Evolutionary conservation across 2,888 invertebrate genomes (phyloP).

Genomic region (Drosophila histrio): DNA sequence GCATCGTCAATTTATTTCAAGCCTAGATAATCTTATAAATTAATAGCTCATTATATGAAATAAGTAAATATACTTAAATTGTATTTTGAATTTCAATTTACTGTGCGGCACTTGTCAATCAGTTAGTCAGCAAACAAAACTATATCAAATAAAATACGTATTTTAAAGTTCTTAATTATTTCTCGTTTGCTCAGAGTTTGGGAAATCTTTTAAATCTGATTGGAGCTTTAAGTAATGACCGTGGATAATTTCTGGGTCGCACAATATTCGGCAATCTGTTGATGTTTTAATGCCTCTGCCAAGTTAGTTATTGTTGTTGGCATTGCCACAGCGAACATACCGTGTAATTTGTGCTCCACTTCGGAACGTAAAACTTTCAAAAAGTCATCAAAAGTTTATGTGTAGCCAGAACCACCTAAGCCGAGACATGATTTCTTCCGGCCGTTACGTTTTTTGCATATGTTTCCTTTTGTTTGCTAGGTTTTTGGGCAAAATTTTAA

Average conservation of each 20-base stretch:
- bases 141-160: not conserved
- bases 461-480: slow-evolving; percentile 17
- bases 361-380: slow-evolving; percentile 67
- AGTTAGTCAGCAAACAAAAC: not conserved
- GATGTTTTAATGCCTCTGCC: slow-evolving; percentile 34
- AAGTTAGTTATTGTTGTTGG: slow-evolving; percentile 27
- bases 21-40: too few relatives aligned
- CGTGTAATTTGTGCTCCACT: slow-evolving; percentile 67
- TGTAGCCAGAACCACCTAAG: slow-evolving; percentile 61
- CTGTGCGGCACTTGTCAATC: too few relatives aligned
- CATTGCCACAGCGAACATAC: slow-evolving; percentile 30
- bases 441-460: slow-evolving; percentile 43
- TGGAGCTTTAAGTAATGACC: slow-evolving; percentile 33
- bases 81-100: too few relatives aligned
- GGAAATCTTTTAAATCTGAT: slow-evolving; percentile 15
- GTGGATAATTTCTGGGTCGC: slow-evolving; percentile 23
- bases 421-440: slow-evolving; percentile 43
- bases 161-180: not conserved
- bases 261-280: slow-evolving; percentile 49
- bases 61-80: too few relatives aligned
- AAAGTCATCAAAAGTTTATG: slow-evolving; percentile 76
- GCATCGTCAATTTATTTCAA: too few relatives aligned
- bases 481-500: slow-evolving; percentile 3
- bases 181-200: not conserved
- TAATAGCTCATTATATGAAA: too few relatives aligned